Base-by-base conservation (phyloP, 2,888 invertebrate species). In the Syritta pipiens region DNA sequence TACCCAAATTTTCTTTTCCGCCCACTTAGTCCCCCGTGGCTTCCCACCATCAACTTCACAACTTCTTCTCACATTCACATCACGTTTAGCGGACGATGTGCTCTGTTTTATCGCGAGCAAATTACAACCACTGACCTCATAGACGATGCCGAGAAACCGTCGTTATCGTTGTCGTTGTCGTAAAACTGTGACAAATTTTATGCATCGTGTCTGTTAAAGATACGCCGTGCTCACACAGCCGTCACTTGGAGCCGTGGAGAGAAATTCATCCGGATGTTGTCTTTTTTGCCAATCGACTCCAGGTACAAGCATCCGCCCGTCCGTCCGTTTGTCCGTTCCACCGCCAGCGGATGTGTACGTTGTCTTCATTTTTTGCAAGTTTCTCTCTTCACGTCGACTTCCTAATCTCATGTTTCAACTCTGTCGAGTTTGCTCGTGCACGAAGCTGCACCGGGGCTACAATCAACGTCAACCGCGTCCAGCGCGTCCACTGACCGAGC, bases 241-340 rank as follows among this genome's bases (percentile, higher is more conserved):
- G 17, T 24, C 5, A 10, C 24, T n/a, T n/a, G n/a, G n/a, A n/a
- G n/a, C n/a, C n/a, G n/a, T n/a, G n/a, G 7, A 49, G 24, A 49
- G 65, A 63, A 72, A 72, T 65, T 55, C 17, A 42, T 49, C 65
- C 65, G 72, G 72, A 57, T 72, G 57, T 57, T 40, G 37, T 12
- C 5, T 46, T n/a, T n/a, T n/a, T n/a, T n/a, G n/a, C n/a, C n/a
- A 62, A 62, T 51, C 19, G 51, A 28, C 51, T 60, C 24, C 32
- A 60, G 30, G 42, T 49, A n/a, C n/a, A n/a, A n/a, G n/a, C n/a
- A n/a, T n/a, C n/a, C n/a, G n/a, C n/a, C n/a, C n/a, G n/a, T n/a
- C n/a, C n/a, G n/a, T n/a, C n/a, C n/a, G n/a, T n/a, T n/a, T n/a
- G n/a, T n/a, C n/a, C n/a, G n/a, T n/a, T 46, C 44, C 44, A 24